Percentiles rank a stretch among this genome's conserved stretches.
Evolutionary conservation across 1,140 invertebrate species (phyloP).

Genomic region (Holcopasites calliopsidis): DNA sequence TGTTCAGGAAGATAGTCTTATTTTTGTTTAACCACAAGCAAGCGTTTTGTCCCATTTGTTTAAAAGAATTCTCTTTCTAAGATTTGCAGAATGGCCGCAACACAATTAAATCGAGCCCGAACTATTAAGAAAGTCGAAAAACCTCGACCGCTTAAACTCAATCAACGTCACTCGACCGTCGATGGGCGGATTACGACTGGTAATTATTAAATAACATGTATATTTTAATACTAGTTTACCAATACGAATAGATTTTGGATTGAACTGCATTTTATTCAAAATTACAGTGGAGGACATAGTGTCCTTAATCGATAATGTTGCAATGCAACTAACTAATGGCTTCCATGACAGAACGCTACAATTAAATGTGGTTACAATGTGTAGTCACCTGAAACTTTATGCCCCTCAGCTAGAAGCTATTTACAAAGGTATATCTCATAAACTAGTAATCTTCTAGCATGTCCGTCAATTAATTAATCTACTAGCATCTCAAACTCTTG

Average conservation of each 20-base stretch:
- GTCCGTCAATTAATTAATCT: slow-evolving; percentile 48
- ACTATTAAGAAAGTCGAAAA: slow-evolving; percentile 86
- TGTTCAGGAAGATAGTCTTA: too few relatives aligned
- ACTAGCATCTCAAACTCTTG: slow-evolving; percentile 58
- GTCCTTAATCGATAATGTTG: slow-evolving; percentile 85
- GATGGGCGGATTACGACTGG: slow-evolving; percentile 77
- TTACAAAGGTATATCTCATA: slow-evolving; percentile 84
- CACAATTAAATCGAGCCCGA: slow-evolving; percentile 75
- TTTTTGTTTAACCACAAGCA: too few relatives aligned
- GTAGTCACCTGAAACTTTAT: slow-evolving; percentile 86
- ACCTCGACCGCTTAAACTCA: slow-evolving; percentile 84
- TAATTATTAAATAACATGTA: slow-evolving; percentile 51
- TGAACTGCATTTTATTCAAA: too few relatives aligned
- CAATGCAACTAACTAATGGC: slow-evolving; percentile 83
- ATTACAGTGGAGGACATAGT: slow-evolving; percentile 85
- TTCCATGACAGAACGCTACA: slow-evolving; percentile 82
- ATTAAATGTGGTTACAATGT: slow-evolving; percentile 83
- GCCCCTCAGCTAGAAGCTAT: slow-evolving; percentile 87
- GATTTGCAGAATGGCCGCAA: slow-evolving; percentile 72
- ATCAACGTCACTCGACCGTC: slow-evolving; percentile 74
- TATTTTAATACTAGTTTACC: neutral
- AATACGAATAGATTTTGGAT: too few relatives aligned
- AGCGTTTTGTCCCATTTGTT: neutral
- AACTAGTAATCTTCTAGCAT: slow-evolving; percentile 40
- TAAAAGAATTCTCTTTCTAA: slow-evolving; percentile 11